These are phyloP conservation scores for Suillia variegata DNA, from an alignment of 2,888 invertebrate species.

Conservation along the genomic window DNA sequence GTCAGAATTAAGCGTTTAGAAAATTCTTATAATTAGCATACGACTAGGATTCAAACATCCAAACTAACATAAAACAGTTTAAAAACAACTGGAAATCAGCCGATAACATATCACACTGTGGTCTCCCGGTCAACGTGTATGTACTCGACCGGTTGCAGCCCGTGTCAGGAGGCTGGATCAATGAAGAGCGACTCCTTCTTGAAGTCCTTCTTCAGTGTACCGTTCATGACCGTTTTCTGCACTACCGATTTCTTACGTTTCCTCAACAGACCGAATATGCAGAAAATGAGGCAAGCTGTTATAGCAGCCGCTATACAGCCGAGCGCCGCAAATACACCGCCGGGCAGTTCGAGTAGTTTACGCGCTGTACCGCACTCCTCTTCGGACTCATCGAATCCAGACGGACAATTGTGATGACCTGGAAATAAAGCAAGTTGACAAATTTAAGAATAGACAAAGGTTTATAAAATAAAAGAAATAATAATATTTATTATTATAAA, in stretches of 20 bases:
- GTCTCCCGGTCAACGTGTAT: constrained; percentile 93
- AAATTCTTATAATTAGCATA: constrained; percentile 7
- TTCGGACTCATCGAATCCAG: constrained; percentile 74
- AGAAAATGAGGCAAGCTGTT: constrained; percentile 66
- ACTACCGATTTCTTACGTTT: constrained; percentile 64
- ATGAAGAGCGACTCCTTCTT: constrained; percentile 61
- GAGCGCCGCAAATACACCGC: constrained; percentile 64
- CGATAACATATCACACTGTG: constrained; percentile 75
- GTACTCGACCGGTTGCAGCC: constrained; percentile 87
- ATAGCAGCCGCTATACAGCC: constrained; percentile 67
- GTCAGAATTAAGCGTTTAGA: constrained; percentile 14
- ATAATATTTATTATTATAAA: no score
- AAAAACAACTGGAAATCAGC: constrained; percentile 31
- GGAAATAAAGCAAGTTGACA: constrained; percentile 27
- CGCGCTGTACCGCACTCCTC: constrained; percentile 68
- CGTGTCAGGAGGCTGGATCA: constrained; percentile 80
- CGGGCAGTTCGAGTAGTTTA: constrained; percentile 65
- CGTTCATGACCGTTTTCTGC: constrained; percentile 61
- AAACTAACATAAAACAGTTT: constrained; percentile 5
- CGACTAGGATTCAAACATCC: neutral
- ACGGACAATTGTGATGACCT: constrained; percentile 67
- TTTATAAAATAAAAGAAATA: no score
- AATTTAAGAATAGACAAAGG: no score
- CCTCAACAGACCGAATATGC: constrained; percentile 66
- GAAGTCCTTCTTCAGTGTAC: constrained; percentile 69